A percentile compares a stretch with the other conserved stretches of the same genome.
phyloP scores from a whole-genome alignment of 2,888 invertebrate species.

The Toxonevra muliebris region DNA sequence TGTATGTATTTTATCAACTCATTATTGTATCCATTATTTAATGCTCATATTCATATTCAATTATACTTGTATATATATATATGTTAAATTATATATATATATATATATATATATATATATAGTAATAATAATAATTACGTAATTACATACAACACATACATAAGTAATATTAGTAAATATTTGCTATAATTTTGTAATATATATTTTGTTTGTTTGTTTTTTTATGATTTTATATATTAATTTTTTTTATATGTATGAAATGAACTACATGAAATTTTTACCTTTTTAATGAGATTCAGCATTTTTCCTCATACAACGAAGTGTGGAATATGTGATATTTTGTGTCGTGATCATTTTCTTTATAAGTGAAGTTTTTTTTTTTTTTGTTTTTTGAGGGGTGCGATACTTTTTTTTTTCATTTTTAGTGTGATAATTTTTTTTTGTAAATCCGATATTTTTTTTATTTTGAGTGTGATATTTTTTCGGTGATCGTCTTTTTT shows the following conservation, averaged over 20 bases:
- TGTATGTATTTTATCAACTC: slow-evolving; percentile 35
- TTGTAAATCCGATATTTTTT: too few relatives aligned
- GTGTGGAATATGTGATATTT: too few relatives aligned
- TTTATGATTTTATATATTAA: slow-evolving; percentile 27
- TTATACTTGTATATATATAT: slow-evolving; percentile 20
- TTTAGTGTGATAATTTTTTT: too few relatives aligned
- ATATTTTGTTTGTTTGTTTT: slow-evolving; percentile 26
- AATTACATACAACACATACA: slow-evolving; percentile 51
- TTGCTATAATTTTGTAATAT: slow-evolving; percentile 26
- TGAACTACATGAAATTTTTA: too few relatives aligned
- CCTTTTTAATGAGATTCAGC: too few relatives aligned
- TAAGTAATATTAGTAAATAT: slow-evolving; percentile 43
- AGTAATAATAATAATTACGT: slow-evolving; percentile 33
- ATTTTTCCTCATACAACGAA: too few relatives aligned
- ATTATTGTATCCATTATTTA: slow-evolving; percentile 41
- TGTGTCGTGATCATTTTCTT: too few relatives aligned
- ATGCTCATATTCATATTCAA: slow-evolving; percentile 20
- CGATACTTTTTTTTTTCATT: too few relatives aligned
- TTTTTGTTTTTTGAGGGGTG: too few relatives aligned
- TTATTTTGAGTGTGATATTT: too few relatives aligned
- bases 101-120: slow-evolving; percentile 30
- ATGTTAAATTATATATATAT: slow-evolving; percentile 18
- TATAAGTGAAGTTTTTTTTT: too few relatives aligned
- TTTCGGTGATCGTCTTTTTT: too few relatives aligned
- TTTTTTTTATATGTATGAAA: slow-evolving; percentile 3